Evolutionary conservation across 2,797 vertebrate species (phyloP).

Genomic region (Limnodromus scolopaceus): DNA sequence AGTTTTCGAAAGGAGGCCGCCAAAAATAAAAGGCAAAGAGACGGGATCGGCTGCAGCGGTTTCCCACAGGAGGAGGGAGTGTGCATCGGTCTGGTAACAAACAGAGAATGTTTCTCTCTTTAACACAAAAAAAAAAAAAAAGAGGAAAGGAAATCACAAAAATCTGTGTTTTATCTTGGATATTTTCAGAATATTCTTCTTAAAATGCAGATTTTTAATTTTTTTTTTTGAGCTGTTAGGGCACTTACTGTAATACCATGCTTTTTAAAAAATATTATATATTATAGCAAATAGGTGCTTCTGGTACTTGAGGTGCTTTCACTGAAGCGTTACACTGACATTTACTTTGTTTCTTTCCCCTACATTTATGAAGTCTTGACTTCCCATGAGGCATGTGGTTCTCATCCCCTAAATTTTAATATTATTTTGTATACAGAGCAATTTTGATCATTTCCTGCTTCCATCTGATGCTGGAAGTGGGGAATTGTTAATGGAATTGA

Average conservation of each 20-base stretch:
- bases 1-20: constrained; percentile 88
- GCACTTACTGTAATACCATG: constrained; percentile 49
- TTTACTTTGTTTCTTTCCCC: constrained; percentile 58
- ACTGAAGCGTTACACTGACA: constrained; percentile 75
- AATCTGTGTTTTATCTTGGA: constrained; percentile 86
- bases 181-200: constrained; percentile 82
- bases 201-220: constrained; percentile 84
- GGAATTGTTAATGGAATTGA: not conserved
- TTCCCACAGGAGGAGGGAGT: constrained; percentile 88
- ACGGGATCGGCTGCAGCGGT: constrained; percentile 88
- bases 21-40: constrained; percentile 88
- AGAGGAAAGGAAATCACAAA: constrained; percentile 70
- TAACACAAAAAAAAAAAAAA: constrained; percentile 64
- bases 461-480: not conserved
- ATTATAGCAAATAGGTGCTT: constrained; percentile 53
- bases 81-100: constrained; percentile 90
- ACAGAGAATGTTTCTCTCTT: constrained; percentile 84
- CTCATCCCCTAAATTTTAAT: constrained; percentile 33
- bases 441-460: constrained; percentile 34
- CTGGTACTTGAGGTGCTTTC: constrained; percentile 29
- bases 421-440: not conserved
- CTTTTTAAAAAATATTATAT: constrained; percentile 51
- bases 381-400: not conserved
- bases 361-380: not conserved
- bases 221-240: constrained; percentile 76